Evolutionary conservation across 2,888 invertebrate genomes (phyloP).

Genomic region (Ametastegia equiseti): DNA sequence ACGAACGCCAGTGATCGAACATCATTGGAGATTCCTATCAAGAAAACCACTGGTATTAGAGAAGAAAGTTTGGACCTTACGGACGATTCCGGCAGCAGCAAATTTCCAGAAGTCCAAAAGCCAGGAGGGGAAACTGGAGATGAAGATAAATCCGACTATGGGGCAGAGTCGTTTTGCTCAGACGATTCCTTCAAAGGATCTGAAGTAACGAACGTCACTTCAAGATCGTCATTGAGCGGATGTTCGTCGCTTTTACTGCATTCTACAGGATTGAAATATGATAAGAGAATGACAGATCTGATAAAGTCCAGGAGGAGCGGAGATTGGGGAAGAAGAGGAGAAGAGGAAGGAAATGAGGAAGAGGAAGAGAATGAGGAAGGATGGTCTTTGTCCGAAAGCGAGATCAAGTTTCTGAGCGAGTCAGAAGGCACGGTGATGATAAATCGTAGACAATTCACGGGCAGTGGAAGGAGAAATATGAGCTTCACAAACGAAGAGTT

Average conservation of each 20-base stretch:
- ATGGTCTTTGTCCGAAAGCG: constrained; percentile 51
- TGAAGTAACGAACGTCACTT: constrained; percentile 59
- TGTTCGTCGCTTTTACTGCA: constrained; percentile 54
- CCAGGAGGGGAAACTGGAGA: constrained; percentile 30
- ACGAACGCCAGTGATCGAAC: neutral
- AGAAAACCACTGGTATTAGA: neutral
- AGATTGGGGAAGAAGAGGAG: constrained; percentile 9
- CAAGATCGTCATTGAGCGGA: constrained; percentile 55
- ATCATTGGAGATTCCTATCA: neutral
- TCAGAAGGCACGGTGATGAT: neutral
- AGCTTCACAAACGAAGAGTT: constrained; percentile 75
- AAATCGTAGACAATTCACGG: constrained; percentile 49
- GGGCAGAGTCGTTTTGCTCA: constrained; percentile 64
- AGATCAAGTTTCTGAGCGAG: constrained; percentile 50
- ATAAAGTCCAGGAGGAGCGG: neutral
- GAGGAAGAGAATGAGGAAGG: constrained; percentile 47
- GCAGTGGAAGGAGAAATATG: constrained; percentile 68
- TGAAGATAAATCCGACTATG: constrained; percentile 61
- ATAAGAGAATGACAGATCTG: constrained; percentile 20
- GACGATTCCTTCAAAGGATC: constrained; percentile 62
- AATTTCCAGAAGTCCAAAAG: neutral
- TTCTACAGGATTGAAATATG: constrained; percentile 37
- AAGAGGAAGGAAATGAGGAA: constrained; percentile 40
- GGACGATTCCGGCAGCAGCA: neutral
- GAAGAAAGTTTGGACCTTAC: neutral